Evolutionary conservation across 1,140 invertebrate genomes (phyloP), one percentile per base, ranked within the genome.

Genomic region (Telenomus remus): DNA sequence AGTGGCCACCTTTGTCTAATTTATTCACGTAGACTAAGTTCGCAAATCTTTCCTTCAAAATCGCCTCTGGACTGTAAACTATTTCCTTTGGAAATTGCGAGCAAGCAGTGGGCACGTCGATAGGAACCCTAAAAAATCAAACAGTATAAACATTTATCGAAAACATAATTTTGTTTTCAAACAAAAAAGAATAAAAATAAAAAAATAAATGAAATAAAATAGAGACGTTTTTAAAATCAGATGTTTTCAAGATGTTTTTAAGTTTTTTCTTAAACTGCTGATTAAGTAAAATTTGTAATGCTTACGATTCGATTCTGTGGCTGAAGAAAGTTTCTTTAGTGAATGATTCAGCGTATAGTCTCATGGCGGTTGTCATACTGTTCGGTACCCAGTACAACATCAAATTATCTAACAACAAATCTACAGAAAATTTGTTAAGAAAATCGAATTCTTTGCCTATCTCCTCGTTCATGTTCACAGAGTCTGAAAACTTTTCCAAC

Each of bases 361-460:
- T 86, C 79, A 92, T 86, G 0, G 92, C 91, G 0, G 91, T 91
- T 0, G 92, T 92, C 33, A 93, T 93, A 50, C 89, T 90, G 12
- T 90, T 90, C n/a, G 90, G 91, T 0, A 90, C 85, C 93, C 93
- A 95, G 80, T 95, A 95, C 63, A 95, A 85, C 91, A 94, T 94
- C 0, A 95, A 87, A 79, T 94, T 94, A 61, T 94, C 94, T 1
- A 95, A 81, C 0, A 95, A 79, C 72, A 92, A 89, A 60, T 92
- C 91, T 39, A 90, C 81, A 5, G 88, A 84, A 79, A 90, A 93
- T 71, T 91, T 91, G 0, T 87, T 82, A 0, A 87, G 84, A 7
- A 94, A 80, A 27, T 91, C 91, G 6, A 92, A 92, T 80, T 94
- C 91, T n/a, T 80, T 78, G 53, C 50, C 54, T 47, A 56, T 53